phyloP scores from a whole-genome alignment of 2,888 invertebrate species.

The Emesis furor region DNA sequence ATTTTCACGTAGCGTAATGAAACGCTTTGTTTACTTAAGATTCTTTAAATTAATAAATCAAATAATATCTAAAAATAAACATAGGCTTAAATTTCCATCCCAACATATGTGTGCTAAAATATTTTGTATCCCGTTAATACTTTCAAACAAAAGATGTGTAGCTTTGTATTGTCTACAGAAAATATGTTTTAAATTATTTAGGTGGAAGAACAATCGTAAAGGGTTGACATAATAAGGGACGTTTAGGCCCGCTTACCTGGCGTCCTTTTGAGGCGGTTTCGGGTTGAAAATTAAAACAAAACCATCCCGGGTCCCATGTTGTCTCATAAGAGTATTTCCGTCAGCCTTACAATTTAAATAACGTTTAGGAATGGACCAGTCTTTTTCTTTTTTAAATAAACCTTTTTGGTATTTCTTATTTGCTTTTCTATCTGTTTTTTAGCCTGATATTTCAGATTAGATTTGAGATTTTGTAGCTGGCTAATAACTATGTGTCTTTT shows the following conservation, averaged over 20 bases:
- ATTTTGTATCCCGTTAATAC: not conserved
- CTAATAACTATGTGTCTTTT: no score
- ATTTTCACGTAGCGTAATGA: no score
- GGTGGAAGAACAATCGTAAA: slow-evolving; percentile 7
- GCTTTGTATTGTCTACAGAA: slow-evolving; percentile 3
- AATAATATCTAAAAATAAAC: no score
- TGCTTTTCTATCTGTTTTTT: no score
- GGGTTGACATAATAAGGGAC: slow-evolving; percentile 15
- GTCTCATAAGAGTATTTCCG: slow-evolving; percentile 22
- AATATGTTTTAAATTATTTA: slow-evolving; percentile 17
- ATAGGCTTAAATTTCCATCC: no score
- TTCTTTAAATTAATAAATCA: no score
- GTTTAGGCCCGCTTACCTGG: slow-evolving; percentile 15
- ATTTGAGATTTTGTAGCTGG: no score
- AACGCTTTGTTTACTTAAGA: no score
- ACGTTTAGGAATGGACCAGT: not conserved
- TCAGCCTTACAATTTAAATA: slow-evolving; percentile 10
- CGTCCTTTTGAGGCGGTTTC: slow-evolving; percentile 4
- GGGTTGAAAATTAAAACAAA: slow-evolving; percentile 20
- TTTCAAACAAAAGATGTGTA: slow-evolving; percentile 6
- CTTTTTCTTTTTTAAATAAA: not conserved
- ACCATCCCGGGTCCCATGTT: not conserved
- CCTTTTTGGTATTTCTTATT: not conserved
- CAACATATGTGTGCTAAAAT: not conserved
- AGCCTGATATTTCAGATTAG: no score